Evolutionary conservation across 2,113 vertebrate genomes (phyloP).

Genomic region (Mormoops blainvillei): DNA sequence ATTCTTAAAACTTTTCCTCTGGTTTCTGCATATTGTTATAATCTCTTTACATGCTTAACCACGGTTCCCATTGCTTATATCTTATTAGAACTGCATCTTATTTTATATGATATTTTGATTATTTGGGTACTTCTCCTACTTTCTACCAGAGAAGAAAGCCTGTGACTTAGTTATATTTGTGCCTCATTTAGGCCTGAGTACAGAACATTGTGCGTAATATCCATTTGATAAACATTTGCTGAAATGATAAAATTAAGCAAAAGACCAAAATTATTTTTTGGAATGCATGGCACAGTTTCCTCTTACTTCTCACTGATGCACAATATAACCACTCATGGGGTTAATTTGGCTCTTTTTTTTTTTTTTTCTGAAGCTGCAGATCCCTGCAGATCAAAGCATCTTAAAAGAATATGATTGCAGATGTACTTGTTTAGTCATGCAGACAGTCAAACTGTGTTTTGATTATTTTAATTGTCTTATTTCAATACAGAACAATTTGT

Average conservation of each 20-base stretch:
- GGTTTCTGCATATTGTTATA: neutral
- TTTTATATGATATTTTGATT: neutral
- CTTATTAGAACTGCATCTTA: neutral
- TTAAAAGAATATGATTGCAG: conserved; percentile 58
- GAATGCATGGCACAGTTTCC: neutral
- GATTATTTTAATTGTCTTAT: conserved; percentile 68
- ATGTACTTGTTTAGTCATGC: conserved; percentile 63
- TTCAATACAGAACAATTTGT: conserved; percentile 66
- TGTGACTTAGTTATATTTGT: neutral
- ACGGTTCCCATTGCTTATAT: neutral
- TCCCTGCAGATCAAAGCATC: conserved; percentile 38
- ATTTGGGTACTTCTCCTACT: neutral
- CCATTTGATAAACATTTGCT: neutral
- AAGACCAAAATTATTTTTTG: conserved; percentile 28
- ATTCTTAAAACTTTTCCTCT: neutral
- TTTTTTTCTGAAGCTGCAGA: neutral
- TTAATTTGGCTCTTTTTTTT: conserved; percentile 8
- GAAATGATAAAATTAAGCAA: conserved; percentile 29
- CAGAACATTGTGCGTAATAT: neutral
- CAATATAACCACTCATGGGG: neutral
- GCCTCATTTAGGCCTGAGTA: neutral
- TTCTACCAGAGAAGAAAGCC: neutral
- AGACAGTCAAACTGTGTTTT: conserved; percentile 49
- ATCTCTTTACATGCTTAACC: neutral
- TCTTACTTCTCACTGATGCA: neutral